These are phyloP conservation scores for Torymus auratus DNA, from an alignment of 2,888 invertebrate genomes.

Conservation along the genomic window DNA sequence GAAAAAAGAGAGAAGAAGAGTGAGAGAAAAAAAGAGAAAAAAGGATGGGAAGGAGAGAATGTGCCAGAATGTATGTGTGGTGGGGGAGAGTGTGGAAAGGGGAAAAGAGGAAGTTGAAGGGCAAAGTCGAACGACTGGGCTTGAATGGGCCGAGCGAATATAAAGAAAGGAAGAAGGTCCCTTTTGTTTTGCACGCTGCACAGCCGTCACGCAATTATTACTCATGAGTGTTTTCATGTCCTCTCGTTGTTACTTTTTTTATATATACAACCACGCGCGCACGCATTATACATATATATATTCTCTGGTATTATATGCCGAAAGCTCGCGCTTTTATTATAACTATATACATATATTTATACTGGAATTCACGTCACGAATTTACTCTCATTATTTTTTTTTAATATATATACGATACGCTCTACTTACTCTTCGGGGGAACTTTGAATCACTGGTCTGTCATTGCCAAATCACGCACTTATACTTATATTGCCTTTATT, in stretches of 20 bases:
- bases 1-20: conserved; percentile 30
- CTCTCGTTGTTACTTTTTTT: conserved; percentile 66
- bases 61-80: background rate
- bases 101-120: conserved; percentile 15
- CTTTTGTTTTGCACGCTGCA: conserved; percentile 75
- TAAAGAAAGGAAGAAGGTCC: conserved; percentile 57
- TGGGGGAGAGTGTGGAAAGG: background rate
- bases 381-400: conserved; percentile 33
- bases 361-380: conserved; percentile 48
- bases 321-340: conserved; percentile 68
- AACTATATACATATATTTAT: conserved; percentile 48
- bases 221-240: conserved; percentile 75
- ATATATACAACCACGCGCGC: conserved; percentile 62
- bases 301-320: conserved; percentile 63
- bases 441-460: conserved; percentile 21
- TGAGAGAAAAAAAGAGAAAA: conserved; percentile 5
- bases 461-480: conserved; percentile 19
- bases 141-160: conserved; percentile 13
- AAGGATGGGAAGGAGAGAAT: conserved; percentile 19
- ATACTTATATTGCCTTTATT: background rate
- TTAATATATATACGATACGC: conserved; percentile 25
- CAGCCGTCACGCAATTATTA: conserved; percentile 73
- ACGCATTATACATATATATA: conserved; percentile 65
- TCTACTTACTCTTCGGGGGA: conserved; percentile 50
- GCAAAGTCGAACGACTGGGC: conserved; percentile 4